These are phyloP conservation scores for Habrosyne pyritoides DNA, from an alignment of 2,888 invertebrate species.

Conservation along the genomic window DNA sequence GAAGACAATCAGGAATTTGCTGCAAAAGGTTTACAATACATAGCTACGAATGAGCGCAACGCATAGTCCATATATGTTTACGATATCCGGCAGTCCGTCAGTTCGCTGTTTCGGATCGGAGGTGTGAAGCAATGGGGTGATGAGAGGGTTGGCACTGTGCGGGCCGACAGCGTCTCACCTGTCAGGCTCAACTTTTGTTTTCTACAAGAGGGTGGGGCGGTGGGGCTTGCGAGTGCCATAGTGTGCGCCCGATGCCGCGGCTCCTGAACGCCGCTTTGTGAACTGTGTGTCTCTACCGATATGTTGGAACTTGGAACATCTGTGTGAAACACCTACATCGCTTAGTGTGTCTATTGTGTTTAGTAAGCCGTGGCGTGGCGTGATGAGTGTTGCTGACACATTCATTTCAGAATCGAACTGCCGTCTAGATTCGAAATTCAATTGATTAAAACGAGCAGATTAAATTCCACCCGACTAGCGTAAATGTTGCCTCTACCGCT, in stretches of 20 bases:
- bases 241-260: constrained; percentile 79
- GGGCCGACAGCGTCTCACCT: constrained; percentile 75
- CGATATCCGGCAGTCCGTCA: constrained; percentile 9
- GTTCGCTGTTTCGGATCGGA: constrained; percentile 7
- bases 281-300: constrained; percentile 62
- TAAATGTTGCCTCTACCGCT: constrained; percentile 8
- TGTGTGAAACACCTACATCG: constrained; percentile 73
- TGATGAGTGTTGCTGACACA: constrained; percentile 5
- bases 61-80: constrained; percentile 6
- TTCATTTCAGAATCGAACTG: not conserved
- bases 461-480: not conserved
- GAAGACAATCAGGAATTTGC: not conserved
- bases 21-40: not conserved
- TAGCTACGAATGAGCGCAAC: constrained; percentile 5
- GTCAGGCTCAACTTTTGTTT: constrained; percentile 88
- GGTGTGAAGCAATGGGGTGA: constrained; percentile 23
- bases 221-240: constrained; percentile 85
- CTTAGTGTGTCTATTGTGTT: constrained; percentile 59
- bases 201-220: constrained; percentile 84
- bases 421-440: not conserved
- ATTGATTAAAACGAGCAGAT: not conserved
- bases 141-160: constrained; percentile 36
- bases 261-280: constrained; percentile 49
- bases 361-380: constrained; percentile 25
- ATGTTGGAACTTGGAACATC: constrained; percentile 68